Evolutionary conservation across 2,113 vertebrate genomes (phyloP).

Genomic region (Apodemus speciosus): DNA sequence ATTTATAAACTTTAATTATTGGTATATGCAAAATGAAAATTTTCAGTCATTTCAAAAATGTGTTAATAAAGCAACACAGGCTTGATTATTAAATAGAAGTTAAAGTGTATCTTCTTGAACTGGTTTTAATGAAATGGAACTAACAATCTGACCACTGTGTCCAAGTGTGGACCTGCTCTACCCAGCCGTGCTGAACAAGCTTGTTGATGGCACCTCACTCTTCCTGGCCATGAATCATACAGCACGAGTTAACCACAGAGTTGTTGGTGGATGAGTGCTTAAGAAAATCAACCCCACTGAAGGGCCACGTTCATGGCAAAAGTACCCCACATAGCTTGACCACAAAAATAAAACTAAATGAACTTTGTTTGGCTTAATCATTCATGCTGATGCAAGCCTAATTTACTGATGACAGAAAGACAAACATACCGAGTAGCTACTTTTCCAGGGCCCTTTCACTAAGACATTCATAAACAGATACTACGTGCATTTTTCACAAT

Average conservation of each 20-base stretch:
- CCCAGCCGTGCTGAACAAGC: not conserved
- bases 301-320: constrained; percentile 43
- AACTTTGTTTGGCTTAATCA: constrained; percentile 54
- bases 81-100: constrained; percentile 47
- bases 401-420: constrained; percentile 45
- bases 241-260: constrained; percentile 19
- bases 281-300: constrained; percentile 34
- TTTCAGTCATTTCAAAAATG: constrained; percentile 19
- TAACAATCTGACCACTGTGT: not conserved
- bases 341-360: constrained; percentile 60
- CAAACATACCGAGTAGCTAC: not conserved
- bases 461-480: constrained; percentile 15
- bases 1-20: constrained; percentile 56
- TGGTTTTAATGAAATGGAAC: constrained; percentile 53
- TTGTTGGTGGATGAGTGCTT: not conserved
- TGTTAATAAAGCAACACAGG: constrained; percentile 31
- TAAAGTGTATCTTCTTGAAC: constrained; percentile 40
- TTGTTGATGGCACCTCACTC: not conserved
- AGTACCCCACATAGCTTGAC: constrained; percentile 5
- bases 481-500: constrained; percentile 24
- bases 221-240: constrained; percentile 41
- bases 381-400: constrained; percentile 38
- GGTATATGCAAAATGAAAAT: constrained; percentile 56
- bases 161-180: not conserved
- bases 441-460: constrained; percentile 29